Percentiles rank a stretch among this genome's conserved stretches.
Evolutionary conservation across 2,797 vertebrate species (phyloP).

Genomic region (Sebastes hubbsi): DNA sequence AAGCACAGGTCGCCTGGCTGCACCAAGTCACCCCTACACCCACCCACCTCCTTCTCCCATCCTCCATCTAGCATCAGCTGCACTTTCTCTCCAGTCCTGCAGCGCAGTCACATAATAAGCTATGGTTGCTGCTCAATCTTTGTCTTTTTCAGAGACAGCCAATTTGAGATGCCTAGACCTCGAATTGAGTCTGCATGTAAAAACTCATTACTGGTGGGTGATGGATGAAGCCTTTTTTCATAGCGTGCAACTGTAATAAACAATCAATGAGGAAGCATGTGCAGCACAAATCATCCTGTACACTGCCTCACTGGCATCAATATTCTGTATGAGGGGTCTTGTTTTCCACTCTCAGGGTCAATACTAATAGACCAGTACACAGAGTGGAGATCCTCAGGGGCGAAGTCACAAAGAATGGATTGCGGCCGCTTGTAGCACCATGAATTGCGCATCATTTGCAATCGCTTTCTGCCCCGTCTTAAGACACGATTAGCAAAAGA

Average conservation of each 20-base stretch:
- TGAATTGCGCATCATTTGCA: neutral
- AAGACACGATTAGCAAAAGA: neutral
- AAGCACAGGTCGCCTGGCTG: conserved; percentile 29
- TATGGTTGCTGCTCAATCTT: conserved; percentile 75
- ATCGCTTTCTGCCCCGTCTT: too few relatives aligned
- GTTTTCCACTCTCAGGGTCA: conserved; percentile 75
- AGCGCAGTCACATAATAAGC: conserved; percentile 69
- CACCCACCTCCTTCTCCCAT: neutral
- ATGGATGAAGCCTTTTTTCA: conserved; percentile 72
- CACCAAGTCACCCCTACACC: conserved; percentile 18
- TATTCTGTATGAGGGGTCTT: conserved; percentile 76
- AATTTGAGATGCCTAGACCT: conserved; percentile 56
- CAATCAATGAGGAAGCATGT: conserved; percentile 79
- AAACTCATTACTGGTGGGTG: conserved; percentile 76
- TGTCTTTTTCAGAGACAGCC: conserved; percentile 67
- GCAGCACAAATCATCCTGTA: conserved; percentile 71
- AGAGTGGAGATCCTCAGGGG: conserved; percentile 57
- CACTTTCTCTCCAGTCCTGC: conserved; percentile 35
- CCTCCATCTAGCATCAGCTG: conserved; percentile 9
- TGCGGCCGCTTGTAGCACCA: neutral
- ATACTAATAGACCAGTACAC: conserved; percentile 72
- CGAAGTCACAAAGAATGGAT: neutral
- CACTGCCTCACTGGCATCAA: conserved; percentile 63
- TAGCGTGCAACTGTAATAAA: conserved; percentile 75
- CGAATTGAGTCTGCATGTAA: conserved; percentile 73